phyloP scores from a whole-genome alignment of 2,888 invertebrate species.

The Ennomos fuscantarius region DNA sequence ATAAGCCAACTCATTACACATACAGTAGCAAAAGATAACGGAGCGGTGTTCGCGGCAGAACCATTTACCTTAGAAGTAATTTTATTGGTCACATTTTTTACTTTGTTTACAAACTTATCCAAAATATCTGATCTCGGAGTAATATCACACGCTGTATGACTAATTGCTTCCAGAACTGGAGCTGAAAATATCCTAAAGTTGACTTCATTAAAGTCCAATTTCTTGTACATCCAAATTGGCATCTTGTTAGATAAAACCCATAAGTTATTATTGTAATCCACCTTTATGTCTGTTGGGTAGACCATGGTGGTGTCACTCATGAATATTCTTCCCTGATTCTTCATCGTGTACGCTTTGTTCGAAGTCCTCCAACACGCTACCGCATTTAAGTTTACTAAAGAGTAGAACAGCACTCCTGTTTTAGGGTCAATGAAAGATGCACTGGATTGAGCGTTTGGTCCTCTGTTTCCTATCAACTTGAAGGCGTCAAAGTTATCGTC shows the following conservation, averaged over 20 bases:
- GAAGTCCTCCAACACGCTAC: constrained; percentile 92
- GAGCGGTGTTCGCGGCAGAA: constrained; percentile 44
- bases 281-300: constrained; percentile 92
- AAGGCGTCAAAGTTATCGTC: constrained; percentile 87
- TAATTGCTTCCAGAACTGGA: constrained; percentile 88
- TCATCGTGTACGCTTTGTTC: constrained; percentile 87
- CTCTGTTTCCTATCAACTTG: constrained; percentile 88
- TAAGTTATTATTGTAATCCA: constrained; percentile 88
- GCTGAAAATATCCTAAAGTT: constrained; percentile 90
- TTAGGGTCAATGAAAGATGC: constrained; percentile 89
- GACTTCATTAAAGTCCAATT: constrained; percentile 85
- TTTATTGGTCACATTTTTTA: constrained; percentile 73
- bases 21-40: constrained; percentile 50
- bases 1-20: constrained; percentile 52
- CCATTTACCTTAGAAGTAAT: constrained; percentile 38
- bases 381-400: constrained; percentile 90
- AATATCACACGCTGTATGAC: constrained; percentile 89
- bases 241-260: constrained; percentile 91
- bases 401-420: constrained; percentile 90
- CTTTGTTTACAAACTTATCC: constrained; percentile 80
- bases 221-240: constrained; percentile 89
- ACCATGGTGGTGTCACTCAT: constrained; percentile 90
- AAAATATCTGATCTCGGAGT: constrained; percentile 84
- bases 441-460: constrained; percentile 90
- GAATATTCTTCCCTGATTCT: constrained; percentile 89